Evolutionary conservation across 2,113 vertebrate species (phyloP), one percentile per base, ranked within the genome.

Genomic region (Paedocypris sp.): DNA sequence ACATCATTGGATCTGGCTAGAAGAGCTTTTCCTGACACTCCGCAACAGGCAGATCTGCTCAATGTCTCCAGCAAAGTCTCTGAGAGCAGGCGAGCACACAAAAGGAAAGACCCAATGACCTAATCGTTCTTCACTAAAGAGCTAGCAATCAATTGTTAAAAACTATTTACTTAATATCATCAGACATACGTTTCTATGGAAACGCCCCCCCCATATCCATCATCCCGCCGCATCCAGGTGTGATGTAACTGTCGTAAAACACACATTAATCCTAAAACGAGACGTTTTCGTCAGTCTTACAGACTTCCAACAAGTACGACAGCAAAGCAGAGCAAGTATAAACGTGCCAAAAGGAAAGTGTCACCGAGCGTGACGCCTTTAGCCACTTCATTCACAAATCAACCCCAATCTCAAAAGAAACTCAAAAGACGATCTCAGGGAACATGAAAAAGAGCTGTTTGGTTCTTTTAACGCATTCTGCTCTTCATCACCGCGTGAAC

Each of bases 111-210:
- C 20, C 20, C 32, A 22, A 62, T 23, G n/a, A 31, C 26, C 8
- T 57, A 28, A 43, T 22, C 26, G 35, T 39, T 25, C 38, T 43
- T 28, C 10, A 43, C 38, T 43, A 57, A 43, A 42, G 38, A 43
- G 43, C n/a, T 15, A 31, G 20, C 25, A 22, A 43, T 13, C 38
- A 58, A 22, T 29, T 22, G 29, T 41, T 41, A 41, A 41, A 41
- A 56, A 19, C 35, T 28, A 25, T 36, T 56, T 29, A 6, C 29
- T 56, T 29, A 26, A 56, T 23, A 25, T 54, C 51, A 54, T 26
- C 15, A 41, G 35, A 28, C 36, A 56, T 9, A 28, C 41, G 52
- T 56, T 53, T 45, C 32, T 39, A 53, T 39, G 51, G 36, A 36
- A 56, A 56, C 35, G 36, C 23, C 36, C 52, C 23, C 50, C 1